A percentile compares a stretch with the other conserved stretches of the same genome.
These are phyloP conservation scores for Cyclopterus lumpus DNA, from an alignment of 2,797 vertebrate species.

Conservation along the genomic window DNA sequence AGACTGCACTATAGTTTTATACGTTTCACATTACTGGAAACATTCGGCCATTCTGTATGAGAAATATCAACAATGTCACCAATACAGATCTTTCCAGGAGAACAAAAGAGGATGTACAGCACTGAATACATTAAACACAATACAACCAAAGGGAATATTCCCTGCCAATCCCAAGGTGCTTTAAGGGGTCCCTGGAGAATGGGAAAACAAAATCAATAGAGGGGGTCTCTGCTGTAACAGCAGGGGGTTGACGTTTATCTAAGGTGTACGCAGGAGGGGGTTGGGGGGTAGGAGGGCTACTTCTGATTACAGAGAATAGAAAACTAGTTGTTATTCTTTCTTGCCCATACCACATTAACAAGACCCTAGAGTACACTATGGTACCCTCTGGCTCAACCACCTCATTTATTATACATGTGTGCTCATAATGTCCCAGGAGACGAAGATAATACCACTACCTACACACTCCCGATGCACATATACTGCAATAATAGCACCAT, in stretches of 20 bases:
- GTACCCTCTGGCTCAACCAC: constrained; percentile 3
- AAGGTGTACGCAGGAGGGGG: constrained; percentile 8
- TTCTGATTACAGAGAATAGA: constrained; percentile 67
- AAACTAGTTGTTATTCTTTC: constrained; percentile 48
- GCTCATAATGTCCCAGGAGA: constrained; percentile 29
- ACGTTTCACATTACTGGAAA: neutral
- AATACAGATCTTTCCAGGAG: neutral
- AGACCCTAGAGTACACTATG: constrained; percentile 51
- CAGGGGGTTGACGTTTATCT: constrained; percentile 14
- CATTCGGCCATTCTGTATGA: neutral
- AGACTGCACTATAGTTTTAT: neutral
- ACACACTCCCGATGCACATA: neutral
- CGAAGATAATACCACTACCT: constrained; percentile 16
- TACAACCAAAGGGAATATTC: constrained; percentile 62
- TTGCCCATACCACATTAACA: constrained; percentile 55
- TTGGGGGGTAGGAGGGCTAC: neutral
- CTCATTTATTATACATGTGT: constrained; percentile 65
- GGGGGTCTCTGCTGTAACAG: constrained; percentile 6
- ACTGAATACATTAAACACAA: constrained; percentile 21
- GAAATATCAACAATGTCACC: constrained; percentile 6
- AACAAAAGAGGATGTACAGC: constrained; percentile 7
- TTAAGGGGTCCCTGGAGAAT: neutral
- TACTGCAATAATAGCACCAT: neutral
- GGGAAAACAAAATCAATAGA: constrained; percentile 52
- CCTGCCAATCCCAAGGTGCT: constrained; percentile 19